These are phyloP conservation scores for Nezara viridula DNA, from an alignment of 2,888 invertebrate species.

Conservation along the genomic window DNA sequence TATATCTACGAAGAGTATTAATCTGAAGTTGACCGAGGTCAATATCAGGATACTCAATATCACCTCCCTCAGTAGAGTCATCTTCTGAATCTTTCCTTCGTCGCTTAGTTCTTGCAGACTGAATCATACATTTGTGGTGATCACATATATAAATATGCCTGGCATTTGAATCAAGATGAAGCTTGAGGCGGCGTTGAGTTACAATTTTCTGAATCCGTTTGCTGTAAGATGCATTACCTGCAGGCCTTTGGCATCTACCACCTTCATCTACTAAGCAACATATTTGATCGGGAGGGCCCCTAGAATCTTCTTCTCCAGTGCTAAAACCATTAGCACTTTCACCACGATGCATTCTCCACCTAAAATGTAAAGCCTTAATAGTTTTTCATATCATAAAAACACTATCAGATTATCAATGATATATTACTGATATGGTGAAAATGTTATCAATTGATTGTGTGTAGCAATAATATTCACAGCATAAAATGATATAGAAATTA, in stretches of 20 bases:
- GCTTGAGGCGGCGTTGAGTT: conserved; percentile 88
- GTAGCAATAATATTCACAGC: neutral
- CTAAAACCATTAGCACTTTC: conserved; percentile 87
- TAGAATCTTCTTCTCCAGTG: conserved; percentile 91
- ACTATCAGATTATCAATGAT: neutral
- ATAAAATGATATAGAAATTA: neutral
- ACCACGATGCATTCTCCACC: conserved; percentile 64
- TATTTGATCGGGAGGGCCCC: conserved; percentile 88
- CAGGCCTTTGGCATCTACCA: conserved; percentile 87
- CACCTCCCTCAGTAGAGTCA: conserved; percentile 90
- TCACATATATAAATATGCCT: conserved; percentile 97
- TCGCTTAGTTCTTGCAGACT: conserved; percentile 93
- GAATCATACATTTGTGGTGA: conserved; percentile 95
- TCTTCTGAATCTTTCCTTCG: conserved; percentile 91
- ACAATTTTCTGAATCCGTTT: conserved; percentile 97
- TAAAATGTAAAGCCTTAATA: neutral
- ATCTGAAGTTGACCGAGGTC: conserved; percentile 94
- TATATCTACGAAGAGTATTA: conserved; percentile 93
- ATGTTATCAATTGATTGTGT: neutral
- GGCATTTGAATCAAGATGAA: conserved; percentile 87
- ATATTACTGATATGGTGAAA: neutral
- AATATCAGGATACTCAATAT: conserved; percentile 91
- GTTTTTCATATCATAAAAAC: neutral
- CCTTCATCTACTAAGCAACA: conserved; percentile 94
- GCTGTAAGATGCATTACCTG: conserved; percentile 96